Base-by-base conservation (phyloP, 2,113 vertebrate species). In the Oryzias melastigma region DNA sequence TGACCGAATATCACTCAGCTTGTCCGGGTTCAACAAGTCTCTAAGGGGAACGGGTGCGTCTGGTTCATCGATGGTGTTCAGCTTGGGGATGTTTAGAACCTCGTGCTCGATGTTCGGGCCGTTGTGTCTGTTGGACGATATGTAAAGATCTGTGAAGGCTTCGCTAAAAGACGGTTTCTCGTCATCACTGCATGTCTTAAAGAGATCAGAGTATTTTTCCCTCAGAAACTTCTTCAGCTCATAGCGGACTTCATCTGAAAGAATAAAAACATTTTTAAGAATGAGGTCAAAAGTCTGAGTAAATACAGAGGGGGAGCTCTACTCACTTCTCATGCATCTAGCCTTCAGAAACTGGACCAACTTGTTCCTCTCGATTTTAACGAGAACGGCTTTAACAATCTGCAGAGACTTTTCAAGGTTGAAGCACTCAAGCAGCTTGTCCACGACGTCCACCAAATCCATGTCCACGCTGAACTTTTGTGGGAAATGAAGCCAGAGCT, bases 41-140 rank as follows among this genome's bases (percentile, higher is more conserved):
- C 47, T 44, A 0, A 53, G 54, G 5, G 67, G 55, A 10, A 90
- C 13, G 6, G 2, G 22, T 0, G 27, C 42, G 40, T 42, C 71
- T 16, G 3, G 7, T 0, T 66, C 41, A 5, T 5, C 13, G 24
- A 70, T 79, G 62, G 61, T 85, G 58, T 71, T 19, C 14, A 87
- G 73, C 53, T 84, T 86, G 29, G 50, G 14, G 47, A 92, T 82
- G 1, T 48, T 49, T 57, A 88, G 56, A 20, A 88, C 70, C 75
- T 92, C 91, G 1, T 92, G 91, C 45, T 92, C 81, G 40, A 70
- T 79, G 68, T 90, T 92, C 22, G 89, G 81, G 41, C 88, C 85
- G 13, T 82, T 85, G 8, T 87, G 46, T 25, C 22, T 4, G 0
- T 24, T 65, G 0, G 81, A 64, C 2, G 77, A 73, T 7, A 91